phyloP scores from a whole-genome alignment of 2,888 invertebrate species.

The Clunio marinus region DNA sequence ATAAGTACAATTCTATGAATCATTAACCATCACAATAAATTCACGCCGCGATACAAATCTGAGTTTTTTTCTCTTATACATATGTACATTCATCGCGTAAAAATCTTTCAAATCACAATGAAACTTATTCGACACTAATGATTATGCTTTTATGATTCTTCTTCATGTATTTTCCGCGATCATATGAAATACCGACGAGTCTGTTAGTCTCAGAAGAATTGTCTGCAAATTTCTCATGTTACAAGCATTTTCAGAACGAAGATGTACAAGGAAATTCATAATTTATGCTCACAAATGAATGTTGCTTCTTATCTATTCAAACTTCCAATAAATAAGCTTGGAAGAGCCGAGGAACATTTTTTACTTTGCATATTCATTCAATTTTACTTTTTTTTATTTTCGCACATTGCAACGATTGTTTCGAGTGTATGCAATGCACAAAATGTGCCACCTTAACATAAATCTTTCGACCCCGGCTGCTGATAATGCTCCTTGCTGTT shows the following conservation, averaged over 20 bases:
- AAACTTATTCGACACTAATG: slow-evolving; percentile 7
- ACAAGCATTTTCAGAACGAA: neutral
- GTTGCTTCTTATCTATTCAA: slow-evolving; percentile 10
- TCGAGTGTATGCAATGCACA: neutral
- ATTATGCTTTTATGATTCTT: slow-evolving; percentile 1
- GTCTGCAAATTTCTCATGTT: neutral
- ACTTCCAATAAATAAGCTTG: neutral
- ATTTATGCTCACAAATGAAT: neutral
- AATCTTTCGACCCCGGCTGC: slow-evolving; percentile 17
- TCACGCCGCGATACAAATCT: slow-evolving; percentile 1
- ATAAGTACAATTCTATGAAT: neutral
- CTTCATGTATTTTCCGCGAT: neutral
- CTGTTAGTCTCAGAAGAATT: neutral
- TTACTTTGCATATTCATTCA: neutral
- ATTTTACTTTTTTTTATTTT: slow-evolving; percentile 6
- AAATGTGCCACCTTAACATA: slow-evolving; percentile 3
- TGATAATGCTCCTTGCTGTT: slow-evolving; percentile 20
- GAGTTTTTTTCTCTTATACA: too few species aligned
- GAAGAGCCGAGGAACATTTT: neutral
- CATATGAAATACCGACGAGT: neutral
- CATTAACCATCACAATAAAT: neutral
- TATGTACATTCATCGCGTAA: slow-evolving; percentile 5
- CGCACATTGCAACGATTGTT: neutral
- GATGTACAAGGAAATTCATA: neutral
- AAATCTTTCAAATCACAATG: neutral